Evolutionary conservation across 2,888 invertebrate genomes (phyloP), one percentile per base, ranked within the genome.

Genomic region (Gandaritis pyraliata): DNA sequence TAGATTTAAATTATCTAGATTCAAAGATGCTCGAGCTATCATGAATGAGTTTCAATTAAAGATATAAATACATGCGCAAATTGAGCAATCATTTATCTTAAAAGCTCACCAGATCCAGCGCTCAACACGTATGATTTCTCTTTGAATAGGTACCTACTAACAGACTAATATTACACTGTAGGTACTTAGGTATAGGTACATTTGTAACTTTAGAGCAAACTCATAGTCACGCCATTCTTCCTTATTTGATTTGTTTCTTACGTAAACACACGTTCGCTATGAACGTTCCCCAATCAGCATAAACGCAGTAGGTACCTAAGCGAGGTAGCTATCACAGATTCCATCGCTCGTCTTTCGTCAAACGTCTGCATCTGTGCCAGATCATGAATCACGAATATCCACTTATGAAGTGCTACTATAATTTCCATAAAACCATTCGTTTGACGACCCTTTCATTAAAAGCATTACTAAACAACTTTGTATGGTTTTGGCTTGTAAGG

Each of bases 401-500:
- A 52, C 48, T 51, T 53, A 63, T 47, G 45, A 48, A 56, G 41
- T 48, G 41, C 54, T 54, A 48, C 36, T 58, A 51, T 58, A 46
- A 53, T 58, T 55, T 61, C 39, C 52, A 55, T 55, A 49, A 55
- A 58, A 49, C 30, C 39, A 38, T 49, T 50, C 23, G 50, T 58
- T 54, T 53, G 33, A 60, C 43, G 50, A 60, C 39, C 45, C 15
- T 49, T 62, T 53, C 39, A 49, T 41, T 41, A n/a, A n/a, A n/a
- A 41, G 15, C 13, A 41, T 39, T 15, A 41, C 15, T 13, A 13
- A 41, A 13, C 38, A 45, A 54, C 60, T 38, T 54, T 54, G 53
- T 53, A 52, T 69, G 68, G 74, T 73, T n/a, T 79, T 80, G 75
- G 72, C 73, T 79, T 80, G 41, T 7, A 41, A 43, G 8, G 4